Evolutionary conservation across 2,888 invertebrate genomes (phyloP).

Genomic region (Calliopum simillimum): DNA sequence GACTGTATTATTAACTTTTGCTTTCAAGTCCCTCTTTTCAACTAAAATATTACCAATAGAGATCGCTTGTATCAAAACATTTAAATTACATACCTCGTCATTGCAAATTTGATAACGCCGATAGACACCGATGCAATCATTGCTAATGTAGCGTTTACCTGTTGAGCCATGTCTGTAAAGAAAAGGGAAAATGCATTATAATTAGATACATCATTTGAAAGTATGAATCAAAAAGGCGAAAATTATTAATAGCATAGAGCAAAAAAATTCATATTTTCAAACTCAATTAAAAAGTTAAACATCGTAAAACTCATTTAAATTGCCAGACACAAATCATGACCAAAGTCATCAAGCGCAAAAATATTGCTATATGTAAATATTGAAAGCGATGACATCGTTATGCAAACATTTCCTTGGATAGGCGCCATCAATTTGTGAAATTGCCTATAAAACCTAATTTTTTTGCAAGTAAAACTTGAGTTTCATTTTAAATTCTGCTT

Average conservation of each 20-base stretch:
- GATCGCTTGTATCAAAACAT: background rate
- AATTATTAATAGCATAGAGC: background rate
- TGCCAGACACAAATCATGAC: background rate
- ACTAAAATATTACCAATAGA: no score
- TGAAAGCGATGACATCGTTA: conserved; percentile 26
- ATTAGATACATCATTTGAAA: conserved; percentile 22
- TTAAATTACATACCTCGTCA: conserved; percentile 75
- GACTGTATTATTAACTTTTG: no score
- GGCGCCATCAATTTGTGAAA: conserved; percentile 25
- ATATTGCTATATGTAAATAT: background rate
- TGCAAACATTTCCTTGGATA: conserved; percentile 18
- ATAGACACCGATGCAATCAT: conserved; percentile 80
- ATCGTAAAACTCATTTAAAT: conserved; percentile 13
- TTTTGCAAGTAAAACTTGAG: background rate
- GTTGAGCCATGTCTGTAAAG: conserved; percentile 52
- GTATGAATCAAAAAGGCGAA: background rate
- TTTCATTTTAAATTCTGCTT: no score
- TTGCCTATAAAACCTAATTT: conserved; percentile 10
- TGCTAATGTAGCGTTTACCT: conserved; percentile 61
- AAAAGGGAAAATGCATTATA: conserved; percentile 11
- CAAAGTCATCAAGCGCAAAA: background rate
- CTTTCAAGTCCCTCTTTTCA: no score
- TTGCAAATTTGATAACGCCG: conserved; percentile 87
- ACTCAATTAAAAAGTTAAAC: conserved; percentile 32
- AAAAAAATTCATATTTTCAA: background rate